Conservation (phyloP, 2,888 invertebrate genomes). For the Pemphredon lugubris region DNA sequence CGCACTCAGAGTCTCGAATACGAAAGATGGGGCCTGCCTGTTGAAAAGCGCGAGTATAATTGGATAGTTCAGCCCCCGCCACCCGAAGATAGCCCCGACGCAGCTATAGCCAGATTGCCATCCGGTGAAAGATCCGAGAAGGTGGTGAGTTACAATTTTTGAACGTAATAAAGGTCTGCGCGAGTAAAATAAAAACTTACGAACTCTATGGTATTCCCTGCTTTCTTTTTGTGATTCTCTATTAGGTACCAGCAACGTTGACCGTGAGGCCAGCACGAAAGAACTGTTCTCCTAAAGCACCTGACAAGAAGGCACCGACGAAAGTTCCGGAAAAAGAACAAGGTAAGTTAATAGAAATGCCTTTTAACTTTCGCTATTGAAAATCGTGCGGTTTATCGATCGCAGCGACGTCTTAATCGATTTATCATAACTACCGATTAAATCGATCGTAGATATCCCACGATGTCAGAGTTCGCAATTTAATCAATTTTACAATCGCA, state of each 20-base stretch:
- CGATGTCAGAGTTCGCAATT: neutral
- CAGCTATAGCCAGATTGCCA: conserved; percentile 90
- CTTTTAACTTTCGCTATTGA: neutral
- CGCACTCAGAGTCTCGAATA: conserved; percentile 95
- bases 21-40: conserved; percentile 93
- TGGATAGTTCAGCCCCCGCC: conserved; percentile 97
- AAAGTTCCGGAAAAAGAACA: conserved; percentile 78
- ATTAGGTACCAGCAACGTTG: conserved; percentile 83
- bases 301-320: conserved; percentile 79
- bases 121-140: conserved; percentile 93
- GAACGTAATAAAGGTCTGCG: neutral
- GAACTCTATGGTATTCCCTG: too few relatives aligned
- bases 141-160: conserved; percentile 82
- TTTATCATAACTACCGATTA: too few relatives aligned
- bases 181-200: too few relatives aligned
- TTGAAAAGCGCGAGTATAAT: conserved; percentile 95
- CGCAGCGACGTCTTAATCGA: too few relatives aligned
- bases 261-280: conserved; percentile 84
- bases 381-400: neutral
- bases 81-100: conserved; percentile 94
- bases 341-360: conserved; percentile 68
- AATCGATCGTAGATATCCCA: neutral
- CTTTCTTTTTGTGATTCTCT: conserved; percentile 1
- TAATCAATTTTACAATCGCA: too few relatives aligned
- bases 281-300: conserved; percentile 86